Conservation (phyloP, 2,888 invertebrate species). For the Anarsia innoxiella region DNA sequence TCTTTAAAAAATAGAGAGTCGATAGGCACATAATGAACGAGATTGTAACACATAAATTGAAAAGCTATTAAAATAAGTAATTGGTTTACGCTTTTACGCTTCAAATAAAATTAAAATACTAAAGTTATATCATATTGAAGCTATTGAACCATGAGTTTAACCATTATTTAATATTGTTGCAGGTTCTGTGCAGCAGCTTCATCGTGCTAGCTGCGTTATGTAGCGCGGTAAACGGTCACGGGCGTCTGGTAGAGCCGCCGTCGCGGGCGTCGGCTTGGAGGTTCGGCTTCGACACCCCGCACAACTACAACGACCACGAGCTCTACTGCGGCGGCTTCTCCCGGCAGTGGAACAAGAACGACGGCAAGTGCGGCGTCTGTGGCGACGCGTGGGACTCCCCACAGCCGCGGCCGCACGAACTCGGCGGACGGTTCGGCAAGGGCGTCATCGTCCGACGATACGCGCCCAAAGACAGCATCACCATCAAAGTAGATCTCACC, state of each 20-base stretch:
- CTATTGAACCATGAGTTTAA: too few species aligned
- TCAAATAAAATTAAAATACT: too few species aligned
- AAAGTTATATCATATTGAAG: too few species aligned
- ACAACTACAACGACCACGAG: slow-evolving; percentile 93
- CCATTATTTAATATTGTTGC: slow-evolving; percentile 27
- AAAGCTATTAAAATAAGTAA: too few species aligned
- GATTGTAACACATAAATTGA: too few species aligned
- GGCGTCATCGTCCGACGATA: slow-evolving; percentile 89
- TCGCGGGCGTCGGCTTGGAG: slow-evolving; percentile 92
- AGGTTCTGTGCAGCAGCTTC: slow-evolving; percentile 55
- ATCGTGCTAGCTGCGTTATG: slow-evolving; percentile 38
- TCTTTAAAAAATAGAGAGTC: too few species aligned
- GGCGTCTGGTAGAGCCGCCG: slow-evolving; percentile 88
- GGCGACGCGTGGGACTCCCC: slow-evolving; percentile 88
- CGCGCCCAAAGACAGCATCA: slow-evolving; percentile 78
- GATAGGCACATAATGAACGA: too few species aligned
- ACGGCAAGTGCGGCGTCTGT: slow-evolving; percentile 90
- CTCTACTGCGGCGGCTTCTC: slow-evolving; percentile 90
- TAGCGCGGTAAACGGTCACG: slow-evolving; percentile 75
- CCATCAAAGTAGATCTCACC: slow-evolving; percentile 87
- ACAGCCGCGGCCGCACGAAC: slow-evolving; percentile 85
- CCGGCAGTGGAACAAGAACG: slow-evolving; percentile 87
- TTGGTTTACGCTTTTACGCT: too few species aligned
- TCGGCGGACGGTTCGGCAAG: slow-evolving; percentile 88
- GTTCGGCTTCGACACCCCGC: slow-evolving; percentile 90